These are phyloP conservation scores for Elephas maximus DNA, from an alignment of 2,113 vertebrate genomes.

Conservation along the genomic window DNA sequence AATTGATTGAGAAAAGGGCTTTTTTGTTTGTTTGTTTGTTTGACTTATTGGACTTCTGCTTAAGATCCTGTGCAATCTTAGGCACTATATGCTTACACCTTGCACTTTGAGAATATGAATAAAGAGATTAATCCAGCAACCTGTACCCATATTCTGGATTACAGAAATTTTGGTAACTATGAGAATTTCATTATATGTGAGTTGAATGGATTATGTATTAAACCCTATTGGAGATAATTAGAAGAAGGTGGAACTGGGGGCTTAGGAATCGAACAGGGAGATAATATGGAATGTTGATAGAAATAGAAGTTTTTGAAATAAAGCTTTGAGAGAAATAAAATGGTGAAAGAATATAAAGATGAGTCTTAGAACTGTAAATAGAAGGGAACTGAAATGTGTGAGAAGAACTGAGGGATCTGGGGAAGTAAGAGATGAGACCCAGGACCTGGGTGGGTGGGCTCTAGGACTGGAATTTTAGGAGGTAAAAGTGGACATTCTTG, in stretches of 20 bases:
- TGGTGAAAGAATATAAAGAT: slow-evolving; percentile 3
- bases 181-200: background rate
- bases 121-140: slow-evolving; percentile 14
- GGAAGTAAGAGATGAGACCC: background rate
- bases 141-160: background rate
- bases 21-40: background rate
- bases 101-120: slow-evolving; percentile 15
- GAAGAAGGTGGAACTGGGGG: background rate
- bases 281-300: background rate
- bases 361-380: background rate
- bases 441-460: background rate
- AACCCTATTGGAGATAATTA: background rate
- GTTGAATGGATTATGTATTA: background rate
- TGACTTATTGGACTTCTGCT: background rate
- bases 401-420: background rate
- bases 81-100: background rate
- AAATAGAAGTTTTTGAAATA: background rate
- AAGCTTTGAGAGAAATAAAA: slow-evolving; percentile 23
- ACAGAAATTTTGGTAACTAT: slow-evolving; percentile 1
- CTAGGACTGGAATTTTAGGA: background rate
- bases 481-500: background rate
- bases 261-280: slow-evolving; percentile 53
- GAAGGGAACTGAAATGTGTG: background rate
- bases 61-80: background rate
- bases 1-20: background rate